These are phyloP conservation scores for Quadroppia sp. DNA, from an alignment of 2,888 invertebrate species.

Conservation along the genomic window DNA sequence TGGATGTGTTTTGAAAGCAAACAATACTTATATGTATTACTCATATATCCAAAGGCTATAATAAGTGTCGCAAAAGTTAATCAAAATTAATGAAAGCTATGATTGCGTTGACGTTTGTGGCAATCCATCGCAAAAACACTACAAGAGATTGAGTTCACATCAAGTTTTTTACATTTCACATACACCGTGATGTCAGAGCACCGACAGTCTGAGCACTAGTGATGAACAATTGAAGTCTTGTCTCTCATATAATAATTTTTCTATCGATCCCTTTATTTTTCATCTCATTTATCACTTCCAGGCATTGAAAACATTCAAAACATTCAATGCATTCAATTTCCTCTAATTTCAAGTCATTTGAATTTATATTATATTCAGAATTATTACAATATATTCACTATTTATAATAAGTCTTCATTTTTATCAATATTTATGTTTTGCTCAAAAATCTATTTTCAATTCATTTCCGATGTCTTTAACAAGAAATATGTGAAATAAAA, in stretches of 20 bases:
- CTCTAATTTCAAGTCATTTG: not conserved
- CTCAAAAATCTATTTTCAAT: no score
- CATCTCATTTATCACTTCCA: no score
- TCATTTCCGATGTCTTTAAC: no score
- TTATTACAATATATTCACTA: not conserved
- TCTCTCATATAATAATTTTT: no score
- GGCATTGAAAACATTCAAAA: not conserved
- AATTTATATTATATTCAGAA: not conserved
- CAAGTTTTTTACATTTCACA: not conserved
- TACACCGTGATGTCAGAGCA: no score
- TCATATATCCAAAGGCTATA: constrained; percentile 17
- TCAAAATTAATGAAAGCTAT: constrained; percentile 36
- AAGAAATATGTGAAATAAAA: no score
- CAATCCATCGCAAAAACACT: constrained; percentile 1
- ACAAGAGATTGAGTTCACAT: constrained; percentile 9
- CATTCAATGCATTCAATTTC: constrained; percentile 16
- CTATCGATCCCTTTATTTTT: no score
- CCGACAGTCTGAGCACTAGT: no score
- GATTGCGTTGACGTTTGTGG: constrained; percentile 31
- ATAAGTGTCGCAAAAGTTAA: constrained; percentile 18
- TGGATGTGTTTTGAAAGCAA: not conserved
- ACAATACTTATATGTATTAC: constrained; percentile 10
- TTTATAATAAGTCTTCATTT: no score
- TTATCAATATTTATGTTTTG: no score
- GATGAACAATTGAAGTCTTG: no score